Base-by-base conservation (phyloP, 1,140 invertebrate species). In the Diorhabda sublineata region DNA sequence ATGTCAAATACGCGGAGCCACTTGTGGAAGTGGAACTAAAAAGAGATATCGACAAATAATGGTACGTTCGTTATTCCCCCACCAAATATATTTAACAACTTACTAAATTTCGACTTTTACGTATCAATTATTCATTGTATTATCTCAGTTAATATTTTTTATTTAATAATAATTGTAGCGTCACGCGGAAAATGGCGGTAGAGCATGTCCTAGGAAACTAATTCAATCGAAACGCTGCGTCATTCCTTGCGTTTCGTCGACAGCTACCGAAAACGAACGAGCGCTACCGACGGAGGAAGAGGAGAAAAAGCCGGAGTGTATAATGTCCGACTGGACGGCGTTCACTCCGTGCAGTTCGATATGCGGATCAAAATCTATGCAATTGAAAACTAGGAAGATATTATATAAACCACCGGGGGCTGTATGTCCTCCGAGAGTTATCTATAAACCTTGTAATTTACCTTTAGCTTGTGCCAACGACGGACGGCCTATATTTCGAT, bases 261-360 rank as follows among this genome's bases (percentile, higher is more conserved):
- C 5, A 5, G 5, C 41, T 44, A 59, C 8, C 58, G 8, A 66
- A 66, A n/a, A 44, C 7, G 41, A 6, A 42, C 8, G 6, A 4
- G 7, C 6, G 3, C 59, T 42, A 5, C 5, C 52, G 7, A 11
- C 26, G 26, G n/a, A 41, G 43, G 57, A 42, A 11, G 43, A n/a
- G n/a, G 43, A 71, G 5, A 59, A 67, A 9, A n/a, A 42, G 11
- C 26, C 63, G n/a, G 69, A 74, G 43, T 74, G 73, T 60, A 60
- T 72, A 44, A 72, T 74, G 73, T 62, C 62, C 0, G 44, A 68
- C n/a, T 74, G 73, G 73, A 56, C 71, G 3, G 45, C 45, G 4
- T 74, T 71, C 68, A 70, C 71, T 5, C 73, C 73, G 5, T 74
- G 73, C 57, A 74, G 66, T 44, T 61, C 58, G 2, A 70, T 43